These are phyloP conservation scores for Argyrosomus japonicus DNA, from an alignment of 2,113 vertebrate species.

Conservation along the genomic window DNA sequence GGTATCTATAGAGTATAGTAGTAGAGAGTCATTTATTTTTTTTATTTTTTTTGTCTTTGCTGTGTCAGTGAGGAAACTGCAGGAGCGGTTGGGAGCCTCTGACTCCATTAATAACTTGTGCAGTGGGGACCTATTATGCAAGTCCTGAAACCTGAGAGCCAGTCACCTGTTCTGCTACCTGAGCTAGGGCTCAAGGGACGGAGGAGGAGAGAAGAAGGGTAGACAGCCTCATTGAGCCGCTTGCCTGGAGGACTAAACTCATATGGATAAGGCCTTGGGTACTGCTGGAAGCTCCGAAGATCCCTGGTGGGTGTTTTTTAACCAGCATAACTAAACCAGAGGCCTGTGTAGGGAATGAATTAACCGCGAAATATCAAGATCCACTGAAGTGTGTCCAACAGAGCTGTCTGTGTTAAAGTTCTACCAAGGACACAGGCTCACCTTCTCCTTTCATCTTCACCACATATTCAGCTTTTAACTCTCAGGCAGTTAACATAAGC, in stretches of 20 bases:
- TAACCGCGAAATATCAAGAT: constrained; percentile 32
- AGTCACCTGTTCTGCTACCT: constrained; percentile 78
- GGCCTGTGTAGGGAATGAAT: constrained; percentile 3
- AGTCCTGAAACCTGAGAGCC: constrained; percentile 78
- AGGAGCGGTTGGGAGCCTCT: constrained; percentile 34
- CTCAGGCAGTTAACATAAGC: constrained; percentile 2
- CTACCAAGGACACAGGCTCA: constrained; percentile 14
- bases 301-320: constrained; percentile 42
- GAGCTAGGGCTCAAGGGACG: constrained; percentile 60
- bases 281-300: constrained; percentile 22
- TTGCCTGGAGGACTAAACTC: constrained; percentile 34
- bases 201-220: constrained; percentile 32
- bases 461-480: constrained; percentile 12
- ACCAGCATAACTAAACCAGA: constrained; percentile 34
- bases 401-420: constrained; percentile 31
- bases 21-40: too few species aligned
- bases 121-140: constrained; percentile 60
- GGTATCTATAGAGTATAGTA: constrained; percentile 1
- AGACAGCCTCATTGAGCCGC: constrained; percentile 28
- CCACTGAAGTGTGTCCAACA: constrained; percentile 37
- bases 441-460: constrained; percentile 34
- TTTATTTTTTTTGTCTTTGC: constrained; percentile 19
- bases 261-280: constrained; percentile 24
- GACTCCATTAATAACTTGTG: constrained; percentile 79
- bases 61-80: constrained; percentile 37